Evolutionary conservation across 2,888 invertebrate species (phyloP), one percentile per base, ranked within the genome.

Genomic region (Orgyia antiqua): DNA sequence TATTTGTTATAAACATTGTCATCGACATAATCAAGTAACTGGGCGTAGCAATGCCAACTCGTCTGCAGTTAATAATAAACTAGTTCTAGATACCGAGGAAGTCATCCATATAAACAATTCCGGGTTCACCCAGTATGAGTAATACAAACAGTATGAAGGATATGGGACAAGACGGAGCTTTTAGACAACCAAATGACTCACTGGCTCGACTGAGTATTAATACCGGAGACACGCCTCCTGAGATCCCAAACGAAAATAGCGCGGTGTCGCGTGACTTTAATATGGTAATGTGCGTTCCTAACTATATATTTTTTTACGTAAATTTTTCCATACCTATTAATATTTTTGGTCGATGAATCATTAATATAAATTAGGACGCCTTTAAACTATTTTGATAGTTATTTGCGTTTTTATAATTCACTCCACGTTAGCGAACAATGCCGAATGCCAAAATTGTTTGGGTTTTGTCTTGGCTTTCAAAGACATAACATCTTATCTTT

Each of bases 161-260:
- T 83, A 71, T 83, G 74, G 84, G 73, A 78, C 80, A 82, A 78
- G 76, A 70, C 75, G 73, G 63, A 71, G 74, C 73, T 74, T 76
- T 74, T 79, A 83, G 83, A 82, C 84, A 67, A 58, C 58, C 57
- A 62, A 58, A 66, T 84, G 84, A 84, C 57, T 84, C 84, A 83
- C 63, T 57, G 50, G 64, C 65, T 69, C 57, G 65, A 69, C 62
- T 50, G 66, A 61, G 67, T 83, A 83, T 80, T 76, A 76, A 82
- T 80, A 83, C 65, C 75, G 72, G 76, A 78, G 83, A 82, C 84
- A 83, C 83, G 82, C 84, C 84, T 84, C 76, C 78, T 76, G 77
- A 72, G 76, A 68, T 68, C 68, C 65, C 69, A 59, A 64, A 63
- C 78, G 60, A 71, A 84, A 84, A 84, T 83, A 83, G 78, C 68